These are phyloP conservation scores for Benthosema pterotum DNA, from an alignment of 2,797 vertebrate species.

Conservation along the genomic window DNA sequence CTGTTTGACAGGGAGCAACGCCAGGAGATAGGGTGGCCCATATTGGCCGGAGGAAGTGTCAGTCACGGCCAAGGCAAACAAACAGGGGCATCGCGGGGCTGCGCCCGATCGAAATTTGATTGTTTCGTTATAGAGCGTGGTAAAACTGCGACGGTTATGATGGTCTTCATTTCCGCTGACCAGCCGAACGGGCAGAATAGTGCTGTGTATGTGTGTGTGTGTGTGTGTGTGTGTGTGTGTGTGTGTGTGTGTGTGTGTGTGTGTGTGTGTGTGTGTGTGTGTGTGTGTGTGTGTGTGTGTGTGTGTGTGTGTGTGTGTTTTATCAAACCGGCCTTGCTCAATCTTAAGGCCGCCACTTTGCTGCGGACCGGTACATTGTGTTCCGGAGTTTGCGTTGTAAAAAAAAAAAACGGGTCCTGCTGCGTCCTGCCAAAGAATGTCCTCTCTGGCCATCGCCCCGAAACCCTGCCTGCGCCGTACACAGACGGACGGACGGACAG, in stretches of 20 bases:
- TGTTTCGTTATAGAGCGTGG: conserved; percentile 35
- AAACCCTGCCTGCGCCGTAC: conserved; percentile 16
- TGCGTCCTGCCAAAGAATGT: conserved; percentile 69
- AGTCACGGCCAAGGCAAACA: conserved; percentile 5
- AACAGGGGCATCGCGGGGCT: neutral
- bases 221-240: too few species aligned
- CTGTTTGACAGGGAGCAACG: conserved; percentile 25
- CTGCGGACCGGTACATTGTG: conserved; percentile 68
- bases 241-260: too few species aligned
- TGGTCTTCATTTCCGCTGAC: conserved; percentile 26
- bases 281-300: too few species aligned
- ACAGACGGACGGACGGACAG: too few species aligned
- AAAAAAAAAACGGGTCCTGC: conserved; percentile 38
- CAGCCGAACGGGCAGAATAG: neutral
- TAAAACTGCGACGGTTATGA: conserved; percentile 21
- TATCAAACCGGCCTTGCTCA: conserved; percentile 41
- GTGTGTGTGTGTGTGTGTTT: neutral
- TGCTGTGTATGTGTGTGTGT: too few species aligned
- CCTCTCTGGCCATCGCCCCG: conserved; percentile 44
- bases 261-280: too few species aligned
- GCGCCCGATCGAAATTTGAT: neutral
- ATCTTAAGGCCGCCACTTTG: conserved; percentile 37
- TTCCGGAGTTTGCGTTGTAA: conserved; percentile 64
- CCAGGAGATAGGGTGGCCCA: conserved; percentile 13
- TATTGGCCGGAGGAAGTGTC: conserved; percentile 17